Base-by-base conservation (phyloP, 2,888 invertebrate species). In the Cotesia congregata region DNA sequence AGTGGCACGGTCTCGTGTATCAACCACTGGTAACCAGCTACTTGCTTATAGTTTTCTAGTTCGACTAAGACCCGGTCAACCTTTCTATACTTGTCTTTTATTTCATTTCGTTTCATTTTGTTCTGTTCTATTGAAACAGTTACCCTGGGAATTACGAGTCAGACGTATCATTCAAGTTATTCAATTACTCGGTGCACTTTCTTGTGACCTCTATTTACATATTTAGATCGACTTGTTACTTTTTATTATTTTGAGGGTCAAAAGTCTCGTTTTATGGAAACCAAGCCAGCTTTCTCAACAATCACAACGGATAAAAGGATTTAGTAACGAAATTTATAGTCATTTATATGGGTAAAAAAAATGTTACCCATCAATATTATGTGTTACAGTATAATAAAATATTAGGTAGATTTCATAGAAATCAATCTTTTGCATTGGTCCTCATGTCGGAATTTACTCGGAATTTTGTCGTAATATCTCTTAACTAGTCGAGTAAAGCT, bases 91-190 rank as follows among this genome's bases (percentile, higher is more conserved):
- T 59, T 59, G 60, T 59, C 60, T n/a, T 62, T 62, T 62, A 65
- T 65, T 65, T 38, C 40, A 60, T n/a, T 67, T 74, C 74, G 67
- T 77, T 77, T 30, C 67, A 30, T 30, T 30, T 30, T 30, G 30
- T 3, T 30, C 30, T 30, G 3, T 30, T 30, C 30, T 65, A 77
- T 50, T 77, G 74, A 77, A 77, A 77, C 77, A 77, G 77, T 77
- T 77, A 77, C 3, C 50, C 50, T 50, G 50, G 12, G 50, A 50
- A 50, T 50, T 12, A 7, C 50, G 50, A 50, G 50, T 12, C 50
- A 50, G 50, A 50, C 50, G 12, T 50, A 50, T 50, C 50, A 50
- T 50, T 50, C 50, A 12, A 12, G 50, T 50, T 50, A 50, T 50
- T 50, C 50, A 50, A 50, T 50, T 50, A 50, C 50, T 50, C 50